These are phyloP conservation scores for Ophiodon elongatus DNA, from an alignment of 2,113 vertebrate species.

Conservation along the genomic window DNA sequence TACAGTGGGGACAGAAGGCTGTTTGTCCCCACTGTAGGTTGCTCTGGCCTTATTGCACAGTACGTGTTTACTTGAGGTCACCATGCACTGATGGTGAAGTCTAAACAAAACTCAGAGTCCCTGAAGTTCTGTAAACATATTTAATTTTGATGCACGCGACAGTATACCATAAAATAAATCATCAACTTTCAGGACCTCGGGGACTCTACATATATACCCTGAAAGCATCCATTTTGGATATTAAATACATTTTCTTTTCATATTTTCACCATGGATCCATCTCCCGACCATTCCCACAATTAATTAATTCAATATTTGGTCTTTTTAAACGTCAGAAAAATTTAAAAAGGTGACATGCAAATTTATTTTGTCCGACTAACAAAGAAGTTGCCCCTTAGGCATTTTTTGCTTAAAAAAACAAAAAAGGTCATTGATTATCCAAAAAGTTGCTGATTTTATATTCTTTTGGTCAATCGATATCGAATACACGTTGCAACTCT, in stretches of 20 bases:
- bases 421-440: no score
- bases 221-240: not conserved
- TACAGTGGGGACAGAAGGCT: no score
- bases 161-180: not conserved
- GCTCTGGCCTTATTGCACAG: not conserved
- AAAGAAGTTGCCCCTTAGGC: not conserved
- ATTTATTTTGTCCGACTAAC: no score
- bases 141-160: no score
- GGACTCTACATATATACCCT: not conserved
- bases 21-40: not conserved
- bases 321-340: not conserved
- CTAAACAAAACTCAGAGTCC: not conserved
- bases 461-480: not conserved
- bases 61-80: not conserved
- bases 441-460: not conserved
- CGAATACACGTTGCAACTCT: not conserved
- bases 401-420: no score
- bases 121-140: no score
- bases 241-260: not conserved
- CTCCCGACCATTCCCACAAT: not conserved
- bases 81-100: not conserved
- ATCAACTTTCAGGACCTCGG: not conserved
- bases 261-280: not conserved
- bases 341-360: no score
- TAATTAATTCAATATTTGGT: not conserved